A percentile compares a stretch with the other conserved stretches of the same genome.
These are phyloP conservation scores for Egretta garzetta DNA, from an alignment of 2,113 vertebrate genomes.

Conservation along the genomic window DNA sequence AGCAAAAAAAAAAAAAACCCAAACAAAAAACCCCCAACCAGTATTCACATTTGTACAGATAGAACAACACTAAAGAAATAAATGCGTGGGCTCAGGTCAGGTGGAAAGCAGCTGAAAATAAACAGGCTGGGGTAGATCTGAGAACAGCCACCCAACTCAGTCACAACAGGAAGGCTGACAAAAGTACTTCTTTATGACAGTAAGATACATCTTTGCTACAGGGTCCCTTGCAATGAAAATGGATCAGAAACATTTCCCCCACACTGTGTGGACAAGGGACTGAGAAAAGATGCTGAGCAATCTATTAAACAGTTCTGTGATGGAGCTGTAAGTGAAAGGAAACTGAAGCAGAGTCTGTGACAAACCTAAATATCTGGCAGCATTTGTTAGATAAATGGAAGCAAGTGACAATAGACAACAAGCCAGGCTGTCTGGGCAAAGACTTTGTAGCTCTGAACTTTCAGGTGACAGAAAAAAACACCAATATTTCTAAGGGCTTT, in stretches of 20 bases:
- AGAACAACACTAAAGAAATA: conserved; percentile 3
- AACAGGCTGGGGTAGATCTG: not conserved
- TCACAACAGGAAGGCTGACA: not conserved
- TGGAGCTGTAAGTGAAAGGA: conserved; percentile 30
- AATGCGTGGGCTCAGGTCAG: conserved; percentile 8
- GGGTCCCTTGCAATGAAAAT: conserved; percentile 9
- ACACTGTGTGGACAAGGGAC: not conserved
- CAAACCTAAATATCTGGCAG: conserved; percentile 3
- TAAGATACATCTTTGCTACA: not conserved
- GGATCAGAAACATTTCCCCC: conserved; percentile 5
- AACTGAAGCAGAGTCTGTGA: not conserved
- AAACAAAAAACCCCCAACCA: not conserved
- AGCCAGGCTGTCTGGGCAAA: not conserved
- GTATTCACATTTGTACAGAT: not conserved
- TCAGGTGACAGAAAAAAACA: not conserved
- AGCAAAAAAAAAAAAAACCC: not conserved
- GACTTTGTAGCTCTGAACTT: not conserved
- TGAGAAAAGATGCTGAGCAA: conserved; percentile 33
- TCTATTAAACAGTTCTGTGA: not conserved
- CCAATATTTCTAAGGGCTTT: not conserved
- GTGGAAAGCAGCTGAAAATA: conserved; percentile 46
- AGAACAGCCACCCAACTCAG: conserved; percentile 27
- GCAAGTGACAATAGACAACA: conserved; percentile 4
- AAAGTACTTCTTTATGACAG: not conserved
- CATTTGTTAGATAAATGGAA: conserved; percentile 36